phyloP scores from a whole-genome alignment of 2,797 vertebrate species.

The Aeoliscus strigatus region DNA sequence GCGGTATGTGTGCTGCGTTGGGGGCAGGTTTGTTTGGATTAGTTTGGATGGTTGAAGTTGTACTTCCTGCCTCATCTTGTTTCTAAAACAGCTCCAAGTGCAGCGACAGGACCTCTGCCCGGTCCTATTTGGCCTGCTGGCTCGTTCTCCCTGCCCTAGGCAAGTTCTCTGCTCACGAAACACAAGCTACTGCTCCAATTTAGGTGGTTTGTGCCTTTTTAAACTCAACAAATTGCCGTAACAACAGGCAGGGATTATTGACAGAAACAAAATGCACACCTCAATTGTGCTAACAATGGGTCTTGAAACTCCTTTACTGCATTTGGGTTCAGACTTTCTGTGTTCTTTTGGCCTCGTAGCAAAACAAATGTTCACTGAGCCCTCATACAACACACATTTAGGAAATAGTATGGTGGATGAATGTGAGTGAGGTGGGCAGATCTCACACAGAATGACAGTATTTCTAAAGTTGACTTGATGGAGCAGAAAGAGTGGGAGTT shows the following conservation, averaged over 20 bases:
- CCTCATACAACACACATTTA: slow-evolving; percentile 19
- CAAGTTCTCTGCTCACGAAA: slow-evolving; percentile 14
- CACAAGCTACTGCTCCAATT: slow-evolving; percentile 22
- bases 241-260: not conserved
- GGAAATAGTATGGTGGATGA: slow-evolving; percentile 14
- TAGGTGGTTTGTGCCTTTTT: slow-evolving; percentile 11
- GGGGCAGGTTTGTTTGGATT: too few relatives aligned
- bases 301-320: too few relatives aligned
- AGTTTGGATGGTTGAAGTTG: too few relatives aligned
- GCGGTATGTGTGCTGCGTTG: too few relatives aligned
- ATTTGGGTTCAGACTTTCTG: too few relatives aligned
- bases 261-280: too few relatives aligned
- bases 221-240: slow-evolving; percentile 18
- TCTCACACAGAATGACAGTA: slow-evolving; percentile 33
- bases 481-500: slow-evolving; percentile 9
- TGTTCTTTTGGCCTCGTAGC: too few relatives aligned
- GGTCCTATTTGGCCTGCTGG: slow-evolving; percentile 35
- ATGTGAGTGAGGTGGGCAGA: slow-evolving; percentile 8
- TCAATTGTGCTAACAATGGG: too few relatives aligned
- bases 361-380: not conserved
- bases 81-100: slow-evolving; percentile 27
- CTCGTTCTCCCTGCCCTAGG: slow-evolving; percentile 12
- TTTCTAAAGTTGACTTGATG: slow-evolving; percentile 33
- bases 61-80: slow-evolving; percentile 12
- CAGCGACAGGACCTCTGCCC: slow-evolving; percentile 29